Percentiles rank a stretch among this genome's conserved stretches.
Conservation (phyloP, 1,140 invertebrate species). For the Cherax destructor region DNA sequence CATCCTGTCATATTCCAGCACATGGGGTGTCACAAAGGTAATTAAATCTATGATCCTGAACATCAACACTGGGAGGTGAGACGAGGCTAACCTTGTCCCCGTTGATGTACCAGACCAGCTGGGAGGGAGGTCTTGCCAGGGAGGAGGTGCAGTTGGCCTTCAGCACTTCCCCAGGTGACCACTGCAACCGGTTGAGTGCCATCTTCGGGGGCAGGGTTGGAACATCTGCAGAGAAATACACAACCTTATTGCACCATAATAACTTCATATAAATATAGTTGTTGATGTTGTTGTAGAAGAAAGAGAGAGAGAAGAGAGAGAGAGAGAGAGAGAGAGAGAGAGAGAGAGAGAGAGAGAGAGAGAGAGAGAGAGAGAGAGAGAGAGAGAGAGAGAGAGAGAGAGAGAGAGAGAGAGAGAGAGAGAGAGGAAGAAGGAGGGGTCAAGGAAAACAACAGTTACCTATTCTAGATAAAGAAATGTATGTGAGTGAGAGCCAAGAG, state of each 20-base stretch:
- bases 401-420: background rate
- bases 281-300: background rate
- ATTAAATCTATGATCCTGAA: too few relatives aligned
- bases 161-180: constrained; percentile 70
- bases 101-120: constrained; percentile 72
- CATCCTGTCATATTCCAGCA: too few relatives aligned
- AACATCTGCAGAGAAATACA: constrained; percentile 23
- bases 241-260: background rate
- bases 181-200: constrained; percentile 22
- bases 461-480: too few relatives aligned
- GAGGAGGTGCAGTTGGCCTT: constrained; percentile 73
- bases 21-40: too few relatives aligned
- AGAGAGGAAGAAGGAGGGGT: too few relatives aligned
- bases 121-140: constrained; percentile 70
- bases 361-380: too few relatives aligned
- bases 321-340: background rate
- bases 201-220: constrained; percentile 25
- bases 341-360: too few relatives aligned
- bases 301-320: background rate
- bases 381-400: too few relatives aligned
- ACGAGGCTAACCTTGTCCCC: constrained; percentile 32
- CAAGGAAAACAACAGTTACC: too few relatives aligned
- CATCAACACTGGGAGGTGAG: constrained; percentile 57
- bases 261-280: background rate
- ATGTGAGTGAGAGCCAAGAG: too few relatives aligned